Evolutionary conservation across 1,140 invertebrate genomes (phyloP).

Genomic region (Caerostris darwini): DNA sequence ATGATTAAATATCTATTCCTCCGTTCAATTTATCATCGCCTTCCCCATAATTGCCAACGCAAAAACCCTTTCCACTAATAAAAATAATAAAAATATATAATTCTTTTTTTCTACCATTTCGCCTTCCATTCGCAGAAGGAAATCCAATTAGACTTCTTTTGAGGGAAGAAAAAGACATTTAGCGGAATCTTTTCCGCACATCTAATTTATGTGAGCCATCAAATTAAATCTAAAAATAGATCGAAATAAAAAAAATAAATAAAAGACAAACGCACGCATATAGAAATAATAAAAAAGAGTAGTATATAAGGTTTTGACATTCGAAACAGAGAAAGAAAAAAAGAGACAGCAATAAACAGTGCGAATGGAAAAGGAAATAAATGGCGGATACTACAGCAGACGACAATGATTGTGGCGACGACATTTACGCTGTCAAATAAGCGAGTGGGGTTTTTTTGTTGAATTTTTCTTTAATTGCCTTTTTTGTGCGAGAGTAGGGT

Average conservation of each 20-base stretch:
- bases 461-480: no score
- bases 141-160: slow-evolving; percentile 36
- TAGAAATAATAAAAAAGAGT: not conserved
- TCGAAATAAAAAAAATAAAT: not conserved
- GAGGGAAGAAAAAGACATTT: not conserved
- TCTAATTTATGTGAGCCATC: not conserved
- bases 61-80: not conserved
- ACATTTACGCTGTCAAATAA: not conserved
- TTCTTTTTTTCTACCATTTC: no score
- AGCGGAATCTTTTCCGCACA: not conserved
- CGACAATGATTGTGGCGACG: not conserved
- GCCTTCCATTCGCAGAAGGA: not conserved
- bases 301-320: not conserved
- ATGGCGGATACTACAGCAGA: not conserved
- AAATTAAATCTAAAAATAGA: slow-evolving; percentile 25
- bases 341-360: not conserved
- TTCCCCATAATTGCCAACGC: not conserved
- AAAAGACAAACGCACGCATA: not conserved
- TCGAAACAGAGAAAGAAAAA: no score
- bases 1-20: not conserved
- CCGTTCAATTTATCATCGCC: slow-evolving; percentile 10
- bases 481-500: no score
- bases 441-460: no score
- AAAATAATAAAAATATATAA: no score
- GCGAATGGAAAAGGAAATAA: not conserved